Evolutionary conservation across 1,140 invertebrate species (phyloP), one percentile per base, ranked within the genome.

Genomic region (Hypothenemus hampei): DNA sequence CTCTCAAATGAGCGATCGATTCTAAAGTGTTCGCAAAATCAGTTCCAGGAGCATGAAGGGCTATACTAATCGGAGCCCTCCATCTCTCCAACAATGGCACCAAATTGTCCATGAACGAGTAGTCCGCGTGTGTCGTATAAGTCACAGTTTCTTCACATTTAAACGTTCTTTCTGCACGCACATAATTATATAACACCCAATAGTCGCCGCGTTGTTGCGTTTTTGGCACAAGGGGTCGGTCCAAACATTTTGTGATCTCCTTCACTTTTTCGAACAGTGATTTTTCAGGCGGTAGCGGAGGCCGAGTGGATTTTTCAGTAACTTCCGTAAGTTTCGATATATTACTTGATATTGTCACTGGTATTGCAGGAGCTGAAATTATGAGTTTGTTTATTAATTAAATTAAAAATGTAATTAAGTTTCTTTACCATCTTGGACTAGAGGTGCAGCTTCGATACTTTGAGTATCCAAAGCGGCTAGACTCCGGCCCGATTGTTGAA

Each of bases 121-220:
- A 92, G 65, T 92, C 90, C 2, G 87, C 90, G 69, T 95, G 92
- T 6, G 92, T 95, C 0, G 91, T 93, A 65, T 93, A 93, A 0
- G 93, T 96, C 26, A 96, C 80, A 52, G 81, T 85, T 70, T 92
- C 89, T 71, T 90, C 86, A 68, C 89, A 93, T 72, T 90, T 87
- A 72, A 88, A 86, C 69, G 86, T 91, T 70, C 73, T 71, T 58
- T 80, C 77, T 41, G 81, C 75, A 65, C 75, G 73, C 43, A 93
- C 80, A 68, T 91, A 94, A 74, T 93, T 92, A 70, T 91, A 88
- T 7, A 95, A 74, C 47, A 93, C 88, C 89, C 89, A 93, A 67
- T 86, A 93, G 63, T 91, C 87, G 10, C 90, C 90, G 6, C 89
- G 79, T 65, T 92, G 89, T 40, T 82, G 75, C 8, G 81, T 85